Evolutionary conservation across 2,113 vertebrate genomes (phyloP), one percentile per base, ranked within the genome.

Genomic region (Hippolais icterina): DNA sequence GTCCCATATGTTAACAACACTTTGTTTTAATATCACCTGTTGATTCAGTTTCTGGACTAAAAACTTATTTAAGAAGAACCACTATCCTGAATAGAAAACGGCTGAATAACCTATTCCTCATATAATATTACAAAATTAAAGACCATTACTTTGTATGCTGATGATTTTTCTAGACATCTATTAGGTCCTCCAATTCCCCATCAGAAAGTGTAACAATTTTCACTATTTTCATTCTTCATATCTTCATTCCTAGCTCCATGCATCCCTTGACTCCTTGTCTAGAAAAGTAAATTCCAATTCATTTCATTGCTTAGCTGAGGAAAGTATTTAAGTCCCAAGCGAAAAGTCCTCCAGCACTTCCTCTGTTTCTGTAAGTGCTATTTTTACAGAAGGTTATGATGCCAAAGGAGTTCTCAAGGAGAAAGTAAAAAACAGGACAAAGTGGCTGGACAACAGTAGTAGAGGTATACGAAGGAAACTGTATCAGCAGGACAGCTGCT

Each of bases 321-420:
- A 29, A 83, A 71, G 37, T 47, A 89, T 44, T 49, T 59, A 33
- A 90, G 35, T 47, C 44, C 24, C 56, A 59, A 87, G 59, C 60
- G 59, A 74, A 68, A 77, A 74, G 22, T 66, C 82, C 72, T 10
- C 1, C 53, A 87, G 70, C 41, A 53, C 17, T 65, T 65, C 59
- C 78, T 74, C 65, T 88, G 31, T 31, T 77, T 83, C 90, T 71
- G 0, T 31, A 91, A 74, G 41, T 28, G 52, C 56, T 87, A 56
- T 93, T 93, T 95, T 82, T 81, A 60, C 24, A 78, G 78, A 84
- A 83, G 50, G 65, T 78, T 83, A 87, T 3, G 16, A 77, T 83
- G 46, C 35, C 54, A 83, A 70, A 86, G 59, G n/a, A 83, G 39
- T 46, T 94, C 81, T 91, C 90, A 87, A 89, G 80, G 64, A 90